Evolutionary conservation across 53 echinoderm and acorn worm genomes (phyloP).

Genomic region (Apostichopus leukothele): DNA sequence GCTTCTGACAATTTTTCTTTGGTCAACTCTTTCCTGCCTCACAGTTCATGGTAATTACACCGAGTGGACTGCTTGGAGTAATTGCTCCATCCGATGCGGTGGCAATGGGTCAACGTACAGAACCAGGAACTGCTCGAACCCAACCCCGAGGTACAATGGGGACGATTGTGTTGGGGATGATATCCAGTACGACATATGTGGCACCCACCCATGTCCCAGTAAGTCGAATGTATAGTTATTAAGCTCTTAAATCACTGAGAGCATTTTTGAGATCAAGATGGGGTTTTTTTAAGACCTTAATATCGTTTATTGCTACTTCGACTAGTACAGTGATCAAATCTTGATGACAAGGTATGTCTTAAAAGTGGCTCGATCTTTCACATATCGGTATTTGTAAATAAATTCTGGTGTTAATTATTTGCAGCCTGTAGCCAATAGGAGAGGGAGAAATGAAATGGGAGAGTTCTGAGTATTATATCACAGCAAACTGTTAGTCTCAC

Average conservation of each 20-base stretch:
- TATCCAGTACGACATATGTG: conserved; percentile 55
- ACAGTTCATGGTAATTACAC: conserved; percentile 58
- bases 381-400: too few relatives aligned
- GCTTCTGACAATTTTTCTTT: neutral
- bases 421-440: too few relatives aligned
- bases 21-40: neutral
- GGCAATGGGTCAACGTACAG: conserved; percentile 60
- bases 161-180: conserved; percentile 56
- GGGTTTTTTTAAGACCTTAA: too few relatives aligned
- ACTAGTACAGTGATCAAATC: too few relatives aligned
- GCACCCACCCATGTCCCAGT: conserved; percentile 69
- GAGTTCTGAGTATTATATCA: too few relatives aligned
- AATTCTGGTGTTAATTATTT: too few relatives aligned
- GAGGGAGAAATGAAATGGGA: too few relatives aligned
- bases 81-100: conserved; percentile 64
- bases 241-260: neutral
- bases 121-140: conserved; percentile 65
- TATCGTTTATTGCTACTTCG: too few relatives aligned
- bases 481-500: too few relatives aligned
- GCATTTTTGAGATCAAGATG: too few relatives aligned
- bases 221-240: neutral
- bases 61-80: conserved; percentile 65
- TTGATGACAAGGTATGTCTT: too few relatives aligned
- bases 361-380: too few relatives aligned
- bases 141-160: conserved; percentile 60